Evolutionary conservation across 2,888 invertebrate genomes (phyloP), one percentile per base, ranked within the genome.

Genomic region (Troides helena): DNA sequence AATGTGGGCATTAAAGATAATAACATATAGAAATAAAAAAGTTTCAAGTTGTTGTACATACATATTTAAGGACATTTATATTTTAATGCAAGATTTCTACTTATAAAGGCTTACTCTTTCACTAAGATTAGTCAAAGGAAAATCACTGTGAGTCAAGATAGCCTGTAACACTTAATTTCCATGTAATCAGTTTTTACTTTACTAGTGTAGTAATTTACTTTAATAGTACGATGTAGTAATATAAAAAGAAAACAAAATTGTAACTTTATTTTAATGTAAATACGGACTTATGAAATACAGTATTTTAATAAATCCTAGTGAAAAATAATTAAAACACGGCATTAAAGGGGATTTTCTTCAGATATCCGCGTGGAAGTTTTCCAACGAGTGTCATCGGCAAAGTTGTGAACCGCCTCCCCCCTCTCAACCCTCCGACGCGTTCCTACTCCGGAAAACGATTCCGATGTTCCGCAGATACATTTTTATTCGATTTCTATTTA

Each of bases 371-470:
- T 64, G 62, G 68, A 63, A 73, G 76, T 77, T 78, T 77, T 80
- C 71, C 72, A 77, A 77, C 78, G 80, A 78, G 79, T 81, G 83
- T 83, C 83, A 79, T 74, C 75, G 80, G 73, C 77, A 81, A 87
- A 88, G 84, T 88, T 88, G 76, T 76, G 79, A 82, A 80, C 84
- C n/a, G 53, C 18, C 30, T 30, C 6, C 53, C 6, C 53, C 53
- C 81, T 75, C 80, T 73, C 75, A 72, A 74, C 75, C 71, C 73
- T 72, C 74, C 70, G 70, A 69, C 72, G 66, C 74, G 68, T 78
- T 46, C 75, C 71, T 77, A 80, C 81, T 83, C 83, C 79, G 82
- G 80, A 84, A 88, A 87, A 87, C 85, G 84, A 81, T 87, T 88
- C 82, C 82, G 77, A 80, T 88, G 86, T 86, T 82, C 81, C 53